A percentile compares a stretch with the other conserved stretches of the same genome.
Conservation (phyloP, 2,888 invertebrate species). For the Eupithecia vulgata region DNA sequence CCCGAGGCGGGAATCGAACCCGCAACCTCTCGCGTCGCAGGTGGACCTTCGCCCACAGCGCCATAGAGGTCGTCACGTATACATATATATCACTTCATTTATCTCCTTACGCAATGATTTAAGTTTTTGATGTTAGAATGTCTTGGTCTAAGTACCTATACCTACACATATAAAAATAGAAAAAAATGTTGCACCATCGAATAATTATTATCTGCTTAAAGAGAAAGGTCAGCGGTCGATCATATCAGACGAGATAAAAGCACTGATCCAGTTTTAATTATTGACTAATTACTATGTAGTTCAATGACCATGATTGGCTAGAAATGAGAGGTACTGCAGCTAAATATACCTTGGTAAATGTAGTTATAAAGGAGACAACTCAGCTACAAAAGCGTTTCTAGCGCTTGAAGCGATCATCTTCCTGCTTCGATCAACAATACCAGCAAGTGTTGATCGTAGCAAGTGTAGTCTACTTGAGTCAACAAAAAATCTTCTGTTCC, state of each 20-base stretch:
- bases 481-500: background rate
- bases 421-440: background rate
- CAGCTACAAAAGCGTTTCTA: background rate
- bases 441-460: too few relatives aligned
- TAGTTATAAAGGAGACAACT: background rate
- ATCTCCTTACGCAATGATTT: background rate
- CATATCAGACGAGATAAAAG: constrained; percentile 7
- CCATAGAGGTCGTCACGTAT: too few relatives aligned
- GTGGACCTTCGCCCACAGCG: too few relatives aligned
- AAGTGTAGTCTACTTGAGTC: background rate
- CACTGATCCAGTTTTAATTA: constrained; percentile 7
- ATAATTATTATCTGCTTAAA: background rate
- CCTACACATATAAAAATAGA: background rate
- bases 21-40: too few relatives aligned
- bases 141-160: background rate
- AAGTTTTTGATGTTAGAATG: background rate
- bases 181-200: background rate
- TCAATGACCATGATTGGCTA: background rate
- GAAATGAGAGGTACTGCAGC: background rate
- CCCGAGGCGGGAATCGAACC: too few relatives aligned
- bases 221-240: constrained; percentile 13
- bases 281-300: background rate
- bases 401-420: background rate
- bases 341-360: background rate
- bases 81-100: background rate